Conservation (phyloP, 2,113 vertebrate genomes). For the Mustela nigripes region DNA sequence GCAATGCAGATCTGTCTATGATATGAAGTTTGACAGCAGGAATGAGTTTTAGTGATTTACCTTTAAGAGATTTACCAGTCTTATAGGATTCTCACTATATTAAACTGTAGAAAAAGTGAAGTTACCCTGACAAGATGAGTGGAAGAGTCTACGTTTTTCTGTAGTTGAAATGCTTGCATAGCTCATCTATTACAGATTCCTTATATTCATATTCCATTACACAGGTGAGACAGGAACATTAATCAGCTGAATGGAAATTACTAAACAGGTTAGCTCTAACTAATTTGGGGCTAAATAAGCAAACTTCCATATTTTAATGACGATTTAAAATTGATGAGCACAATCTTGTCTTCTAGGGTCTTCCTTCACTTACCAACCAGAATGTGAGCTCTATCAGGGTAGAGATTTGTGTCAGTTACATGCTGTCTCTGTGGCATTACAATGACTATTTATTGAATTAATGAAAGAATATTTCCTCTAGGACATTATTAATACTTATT, state of each 20-base stretch:
- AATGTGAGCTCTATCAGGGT: not conserved
- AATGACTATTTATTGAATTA: constrained; percentile 7
- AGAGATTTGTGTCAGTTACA: not conserved
- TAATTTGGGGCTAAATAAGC: not conserved
- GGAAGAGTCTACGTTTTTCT: not conserved
- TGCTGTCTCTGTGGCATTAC: not conserved
- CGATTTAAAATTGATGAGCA: not conserved
- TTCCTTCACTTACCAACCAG: not conserved
- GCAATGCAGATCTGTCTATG: not conserved
- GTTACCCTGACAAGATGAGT: not conserved
- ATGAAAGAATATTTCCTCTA: not conserved
- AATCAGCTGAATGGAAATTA: not conserved
- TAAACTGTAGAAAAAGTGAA: not conserved
- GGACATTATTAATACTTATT: not conserved
- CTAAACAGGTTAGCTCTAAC: not conserved
- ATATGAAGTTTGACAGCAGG: not conserved
- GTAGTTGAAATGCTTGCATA: not conserved
- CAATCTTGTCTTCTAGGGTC: not conserved
- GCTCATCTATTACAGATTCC: not conserved
- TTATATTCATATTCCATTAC: not conserved
- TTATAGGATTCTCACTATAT: too few species aligned
- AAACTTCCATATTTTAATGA: not conserved
- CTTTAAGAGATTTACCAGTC: not conserved
- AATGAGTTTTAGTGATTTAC: not conserved
- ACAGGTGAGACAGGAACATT: not conserved